phyloP scores from a whole-genome alignment of 2,888 invertebrate species.

The Cenopis cana region DNA sequence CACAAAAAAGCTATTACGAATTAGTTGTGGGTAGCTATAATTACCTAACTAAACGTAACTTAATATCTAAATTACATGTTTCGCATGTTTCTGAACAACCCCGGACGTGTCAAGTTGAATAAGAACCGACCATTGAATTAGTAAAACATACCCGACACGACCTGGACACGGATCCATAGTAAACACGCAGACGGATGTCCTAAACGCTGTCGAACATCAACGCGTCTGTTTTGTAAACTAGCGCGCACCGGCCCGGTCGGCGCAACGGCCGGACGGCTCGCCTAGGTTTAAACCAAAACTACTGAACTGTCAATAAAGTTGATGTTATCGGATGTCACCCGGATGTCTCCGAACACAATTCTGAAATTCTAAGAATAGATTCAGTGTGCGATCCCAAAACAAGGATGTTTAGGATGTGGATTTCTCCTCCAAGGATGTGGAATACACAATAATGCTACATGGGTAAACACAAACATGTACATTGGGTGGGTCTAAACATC shows the following conservation, averaged over 20 bases:
- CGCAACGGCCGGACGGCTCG: not conserved
- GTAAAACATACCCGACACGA: conserved; percentile 14
- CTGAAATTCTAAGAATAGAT: conserved; percentile 3
- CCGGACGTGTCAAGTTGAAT: not conserved
- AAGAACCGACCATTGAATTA: not conserved
- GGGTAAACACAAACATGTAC: too few species aligned
- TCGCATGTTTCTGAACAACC: not conserved
- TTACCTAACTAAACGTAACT: too few species aligned
- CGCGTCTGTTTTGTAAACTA: conserved; percentile 27
- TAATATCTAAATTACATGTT: too few species aligned
- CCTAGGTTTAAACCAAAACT: conserved; percentile 7
- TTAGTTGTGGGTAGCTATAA: too few species aligned
- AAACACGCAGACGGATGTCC: conserved; percentile 22
- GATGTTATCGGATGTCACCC: not conserved
- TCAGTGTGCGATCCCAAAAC: conserved; percentile 2
- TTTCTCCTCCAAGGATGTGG: not conserved
- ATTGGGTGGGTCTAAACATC: not conserved
- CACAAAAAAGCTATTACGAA: too few species aligned
- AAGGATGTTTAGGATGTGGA: conserved; percentile 21
- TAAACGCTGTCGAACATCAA: not conserved
- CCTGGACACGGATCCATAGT: conserved; percentile 9
- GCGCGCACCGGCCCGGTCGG: not conserved
- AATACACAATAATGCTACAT: too few species aligned
- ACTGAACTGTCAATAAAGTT: conserved; percentile 1
- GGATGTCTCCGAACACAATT: not conserved